Conservation (phyloP, 2,888 invertebrate genomes). For the Archips xylosteana region DNA sequence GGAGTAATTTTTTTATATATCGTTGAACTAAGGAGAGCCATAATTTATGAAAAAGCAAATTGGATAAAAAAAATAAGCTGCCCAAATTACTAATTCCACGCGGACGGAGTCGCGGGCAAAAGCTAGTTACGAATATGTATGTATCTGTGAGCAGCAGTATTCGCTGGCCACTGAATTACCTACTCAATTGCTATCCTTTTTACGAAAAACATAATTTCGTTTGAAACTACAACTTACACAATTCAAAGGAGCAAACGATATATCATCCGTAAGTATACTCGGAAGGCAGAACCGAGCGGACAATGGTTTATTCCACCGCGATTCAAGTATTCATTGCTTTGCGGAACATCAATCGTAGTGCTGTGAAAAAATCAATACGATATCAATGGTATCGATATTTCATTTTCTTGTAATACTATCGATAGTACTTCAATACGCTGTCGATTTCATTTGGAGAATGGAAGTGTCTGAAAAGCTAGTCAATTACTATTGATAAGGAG, state of each 20-base stretch:
- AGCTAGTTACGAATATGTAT: no score
- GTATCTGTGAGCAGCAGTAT: no score
- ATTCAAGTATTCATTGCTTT: constrained; percentile 31
- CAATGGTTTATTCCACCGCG: constrained; percentile 23
- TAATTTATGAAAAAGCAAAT: no score
- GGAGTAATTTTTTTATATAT: no score
- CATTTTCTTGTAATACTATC: neutral
- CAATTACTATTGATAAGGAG: neutral
- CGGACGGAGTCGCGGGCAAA: no score
- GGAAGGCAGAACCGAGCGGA: constrained; percentile 1
- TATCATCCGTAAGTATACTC: constrained; percentile 7
- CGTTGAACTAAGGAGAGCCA: no score
- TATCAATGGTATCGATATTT: constrained; percentile 4
- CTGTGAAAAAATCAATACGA: neutral
- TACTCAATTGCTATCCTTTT: no score
- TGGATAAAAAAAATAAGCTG: no score
- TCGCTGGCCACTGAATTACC: no score
- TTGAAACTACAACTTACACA: neutral
- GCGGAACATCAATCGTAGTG: constrained; percentile 27
- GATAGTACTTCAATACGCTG: neutral
- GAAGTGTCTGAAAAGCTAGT: neutral
- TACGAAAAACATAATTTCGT: no score
- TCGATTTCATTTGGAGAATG: no score
- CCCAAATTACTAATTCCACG: no score
- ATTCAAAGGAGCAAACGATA: neutral